Conservation (phyloP, 1,140 invertebrate genomes). For the Propsilocerus akamusi region DNA sequence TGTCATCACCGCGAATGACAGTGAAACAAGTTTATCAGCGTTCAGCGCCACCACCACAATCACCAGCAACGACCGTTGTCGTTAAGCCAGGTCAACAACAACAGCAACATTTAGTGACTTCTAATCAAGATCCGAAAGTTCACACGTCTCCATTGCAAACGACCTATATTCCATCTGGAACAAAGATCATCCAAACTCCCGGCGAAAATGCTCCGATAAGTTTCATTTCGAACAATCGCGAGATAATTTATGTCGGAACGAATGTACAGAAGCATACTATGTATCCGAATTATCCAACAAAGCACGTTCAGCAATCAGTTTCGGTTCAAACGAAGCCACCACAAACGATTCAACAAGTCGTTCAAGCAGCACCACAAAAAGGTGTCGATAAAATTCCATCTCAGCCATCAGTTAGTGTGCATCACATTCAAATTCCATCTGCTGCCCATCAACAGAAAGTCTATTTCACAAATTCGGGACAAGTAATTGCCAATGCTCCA, state of each 20-base stretch:
- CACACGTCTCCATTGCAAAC: neutral
- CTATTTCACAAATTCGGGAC: neutral
- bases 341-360: slow-evolving; percentile 8
- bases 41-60: neutral
- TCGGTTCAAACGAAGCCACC: neutral
- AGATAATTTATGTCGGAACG: neutral
- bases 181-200: neutral
- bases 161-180: neutral
- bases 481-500: neutral
- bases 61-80: neutral
- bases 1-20: slow-evolving; percentile 8
- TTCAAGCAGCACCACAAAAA: neutral
- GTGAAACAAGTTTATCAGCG: neutral
- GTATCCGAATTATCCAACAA: neutral
- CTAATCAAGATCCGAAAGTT: slow-evolving; percentile 13
- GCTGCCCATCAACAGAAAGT: neutral
- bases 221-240: neutral
- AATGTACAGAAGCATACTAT: neutral
- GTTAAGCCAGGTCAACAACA: slow-evolving; percentile 8
- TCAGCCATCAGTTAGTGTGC: neutral
- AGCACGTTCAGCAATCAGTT: neutral
- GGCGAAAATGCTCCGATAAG: neutral
- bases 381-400: neutral
- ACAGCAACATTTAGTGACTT: slow-evolving; percentile 6
- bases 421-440: neutral